These are phyloP conservation scores for Craseonycteris thonglongyai DNA, from an alignment of 2,113 vertebrate species.

Conservation along the genomic window DNA sequence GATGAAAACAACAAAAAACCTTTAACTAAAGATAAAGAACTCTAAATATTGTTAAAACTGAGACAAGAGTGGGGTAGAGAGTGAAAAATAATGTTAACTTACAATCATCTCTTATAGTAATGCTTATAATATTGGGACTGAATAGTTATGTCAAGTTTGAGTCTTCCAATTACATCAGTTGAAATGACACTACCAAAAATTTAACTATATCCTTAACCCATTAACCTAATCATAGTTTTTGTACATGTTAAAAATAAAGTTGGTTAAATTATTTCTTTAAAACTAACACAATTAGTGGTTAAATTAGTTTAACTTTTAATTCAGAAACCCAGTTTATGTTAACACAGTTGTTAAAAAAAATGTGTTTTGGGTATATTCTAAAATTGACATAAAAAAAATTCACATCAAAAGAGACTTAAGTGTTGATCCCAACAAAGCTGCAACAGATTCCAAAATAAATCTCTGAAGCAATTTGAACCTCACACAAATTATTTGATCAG, in stretches of 20 bases:
- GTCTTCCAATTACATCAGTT: conserved; percentile 29
- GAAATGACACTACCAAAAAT: conserved; percentile 39
- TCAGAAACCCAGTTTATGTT: conserved; percentile 9
- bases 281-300: not conserved
- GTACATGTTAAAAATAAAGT: conserved; percentile 37
- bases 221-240: not conserved
- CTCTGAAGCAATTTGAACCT: conserved; percentile 36
- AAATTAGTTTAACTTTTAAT: conserved; percentile 29
- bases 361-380: conserved; percentile 25
- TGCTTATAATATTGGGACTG: not conserved
- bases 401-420: conserved; percentile 47
- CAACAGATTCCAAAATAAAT: conserved; percentile 54
- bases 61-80: not conserved
- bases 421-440: conserved; percentile 54
- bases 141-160: conserved; percentile 38
- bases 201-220: conserved; percentile 20
- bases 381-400: conserved; percentile 49
- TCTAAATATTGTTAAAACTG: not conserved
- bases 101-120: conserved; percentile 38
- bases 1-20: not conserved
- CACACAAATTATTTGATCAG: conserved; percentile 28
- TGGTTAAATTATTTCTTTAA: conserved; percentile 1
- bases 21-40: not conserved
- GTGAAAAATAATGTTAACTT: conserved; percentile 7
- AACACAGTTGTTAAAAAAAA: not conserved